These are phyloP conservation scores for Platygyra sinensis DNA, from an alignment of 64 coral and sea anemone species.

Conservation along the genomic window DNA sequence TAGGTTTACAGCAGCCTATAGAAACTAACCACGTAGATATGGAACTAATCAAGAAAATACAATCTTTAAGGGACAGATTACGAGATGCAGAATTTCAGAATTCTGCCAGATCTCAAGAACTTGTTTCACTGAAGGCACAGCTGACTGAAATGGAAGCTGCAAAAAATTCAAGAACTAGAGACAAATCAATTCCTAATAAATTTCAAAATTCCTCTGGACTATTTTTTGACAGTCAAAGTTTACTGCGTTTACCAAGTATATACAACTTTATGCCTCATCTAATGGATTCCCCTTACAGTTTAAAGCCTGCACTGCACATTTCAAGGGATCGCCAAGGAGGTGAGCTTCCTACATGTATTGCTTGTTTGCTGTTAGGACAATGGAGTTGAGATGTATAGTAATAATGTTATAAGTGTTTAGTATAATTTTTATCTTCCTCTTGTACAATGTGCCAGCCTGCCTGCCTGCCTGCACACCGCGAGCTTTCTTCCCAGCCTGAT, in stretches of 20 bases:
- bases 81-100: conserved; percentile 92
- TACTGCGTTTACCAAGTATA: conserved; percentile 91
- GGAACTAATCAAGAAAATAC: conserved; percentile 62
- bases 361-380: not conserved
- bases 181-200: conserved; percentile 17
- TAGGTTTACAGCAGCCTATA: conserved; percentile 32
- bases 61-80: conserved; percentile 69
- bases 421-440: no score
- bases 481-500: no score
- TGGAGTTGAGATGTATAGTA: not conserved
- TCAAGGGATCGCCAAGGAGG: conserved; percentile 87
- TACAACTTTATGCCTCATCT: conserved; percentile 97
- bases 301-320: conserved; percentile 78
- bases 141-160: conserved; percentile 66
- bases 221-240: conserved; percentile 45
- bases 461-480: no score
- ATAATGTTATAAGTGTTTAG: no score
- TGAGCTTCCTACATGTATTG: conserved; percentile 25
- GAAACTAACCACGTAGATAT: conserved; percentile 51
- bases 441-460: no score
- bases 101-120: conserved; percentile 82
- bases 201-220: conserved; percentile 33
- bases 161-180: conserved; percentile 43
- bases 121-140: conserved; percentile 84
- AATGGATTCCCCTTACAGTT: conserved; percentile 75